Percentiles rank a stretch among this genome's conserved stretches.
phyloP scores from a whole-genome alignment of 1,140 invertebrate genomes.

The Thaumetopoea pityocampa region DNA sequence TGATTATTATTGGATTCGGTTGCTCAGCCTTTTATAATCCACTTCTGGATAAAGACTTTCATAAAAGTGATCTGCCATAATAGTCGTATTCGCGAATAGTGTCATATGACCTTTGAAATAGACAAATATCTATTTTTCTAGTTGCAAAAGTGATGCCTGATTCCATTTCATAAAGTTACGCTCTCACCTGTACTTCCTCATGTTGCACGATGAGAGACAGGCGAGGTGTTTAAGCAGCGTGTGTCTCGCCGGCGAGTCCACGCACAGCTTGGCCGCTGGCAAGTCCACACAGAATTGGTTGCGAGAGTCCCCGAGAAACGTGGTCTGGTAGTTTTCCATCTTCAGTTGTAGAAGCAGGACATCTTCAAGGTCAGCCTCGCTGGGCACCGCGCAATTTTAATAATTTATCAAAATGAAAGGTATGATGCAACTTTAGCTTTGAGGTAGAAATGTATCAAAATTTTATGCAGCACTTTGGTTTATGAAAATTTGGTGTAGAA shows the following conservation, averaged over 20 bases:
- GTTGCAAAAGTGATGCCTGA: not conserved
- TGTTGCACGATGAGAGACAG: conserved; percentile 48
- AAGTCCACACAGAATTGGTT: conserved; percentile 62
- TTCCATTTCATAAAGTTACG: not conserved
- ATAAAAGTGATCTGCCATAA: too few species aligned
- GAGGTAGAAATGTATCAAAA: not conserved
- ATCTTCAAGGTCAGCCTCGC: conserved; percentile 68
- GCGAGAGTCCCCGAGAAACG: conserved; percentile 58
- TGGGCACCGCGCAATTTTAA: too few species aligned
- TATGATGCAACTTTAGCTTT: too few species aligned
- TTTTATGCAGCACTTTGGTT: not conserved
- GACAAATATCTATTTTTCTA: not conserved
- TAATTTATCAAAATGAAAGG: too few species aligned
- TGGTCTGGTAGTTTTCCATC: conserved; percentile 51
- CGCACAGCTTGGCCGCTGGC: conserved; percentile 40
- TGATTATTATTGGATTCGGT: too few species aligned
- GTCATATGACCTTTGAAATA: too few species aligned
- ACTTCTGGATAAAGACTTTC: too few species aligned
- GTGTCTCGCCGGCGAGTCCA: conserved; percentile 29
- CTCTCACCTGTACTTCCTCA: conserved; percentile 43
- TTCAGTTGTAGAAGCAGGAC: conserved; percentile 55
- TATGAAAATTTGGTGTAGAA: not conserved
- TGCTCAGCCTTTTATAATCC: too few species aligned
- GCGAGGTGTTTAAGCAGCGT: conserved; percentile 56
- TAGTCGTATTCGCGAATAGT: too few species aligned